Evolutionary conservation across 2,113 vertebrate species (phyloP), one percentile per base, ranked within the genome.

Genomic region (Aix galericulata): DNA sequence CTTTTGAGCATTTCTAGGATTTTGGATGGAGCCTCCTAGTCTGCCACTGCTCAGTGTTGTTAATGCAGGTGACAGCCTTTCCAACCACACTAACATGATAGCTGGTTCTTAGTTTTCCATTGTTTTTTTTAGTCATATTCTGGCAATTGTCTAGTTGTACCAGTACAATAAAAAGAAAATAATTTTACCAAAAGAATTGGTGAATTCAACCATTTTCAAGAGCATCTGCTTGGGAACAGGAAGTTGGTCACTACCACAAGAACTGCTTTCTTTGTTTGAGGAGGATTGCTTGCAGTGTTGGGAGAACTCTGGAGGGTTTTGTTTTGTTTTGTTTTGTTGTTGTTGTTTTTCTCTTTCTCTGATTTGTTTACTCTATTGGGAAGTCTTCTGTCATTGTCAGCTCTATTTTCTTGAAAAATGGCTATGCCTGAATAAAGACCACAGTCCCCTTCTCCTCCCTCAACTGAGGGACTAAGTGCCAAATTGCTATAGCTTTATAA

Each of bases 391-490:
- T 93, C 73, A 64, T 60, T 84, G 60, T 75, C 80, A 86, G 46
- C 12, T 91, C 11, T 52, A 77, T 92, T 91, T 88, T 81, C n/a
- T 53, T 84, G 68, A 72, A 93, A 90, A 95, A 93, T 88, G 25
- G 17, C 26, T 82, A 6, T 40, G n/a, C 46, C 31, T 73, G n/a
- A 82, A 52, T 58, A 86, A 91, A 82, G 82, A 69, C 50, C 75
- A 93, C 23, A 85, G 44, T 53, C 21, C 26, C 34, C 29, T 92
- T 88, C 56, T 88, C 69, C 66, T 89, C 17, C 38, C 36, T 93
- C 83, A 73, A 2, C 20, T 31, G 32, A 63, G 21, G 27, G 23
- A 77, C 55, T 44, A 50, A 74, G 44, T 86, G 59, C 50, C 50
- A 90, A 80, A 93, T 74, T 88, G n/a, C 59, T 91, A 55, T 62